These are phyloP conservation scores for Botia kubotai DNA, from an alignment of 2,797 vertebrate species.

Conservation along the genomic window DNA sequence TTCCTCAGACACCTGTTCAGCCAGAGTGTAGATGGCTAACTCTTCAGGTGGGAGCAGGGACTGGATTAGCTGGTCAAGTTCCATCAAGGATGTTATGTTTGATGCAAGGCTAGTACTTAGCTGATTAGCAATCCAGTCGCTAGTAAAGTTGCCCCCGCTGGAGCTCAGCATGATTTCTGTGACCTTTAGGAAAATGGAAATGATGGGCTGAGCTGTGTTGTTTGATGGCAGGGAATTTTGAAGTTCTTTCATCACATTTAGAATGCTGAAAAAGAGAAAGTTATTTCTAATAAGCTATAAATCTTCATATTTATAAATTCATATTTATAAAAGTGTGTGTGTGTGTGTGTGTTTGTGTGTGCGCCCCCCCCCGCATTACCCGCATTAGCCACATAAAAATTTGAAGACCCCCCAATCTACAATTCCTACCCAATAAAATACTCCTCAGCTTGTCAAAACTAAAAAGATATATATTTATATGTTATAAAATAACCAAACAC, in stretches of 20 bases:
- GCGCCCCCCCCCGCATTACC: too few species aligned
- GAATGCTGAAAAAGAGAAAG: conserved; percentile 64
- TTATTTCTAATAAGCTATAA: too few species aligned
- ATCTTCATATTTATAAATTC: too few species aligned
- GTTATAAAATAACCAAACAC: too few species aligned
- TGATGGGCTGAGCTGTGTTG: conserved; percentile 62
- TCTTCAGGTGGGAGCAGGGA: conserved; percentile 5
- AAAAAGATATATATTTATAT: too few species aligned
- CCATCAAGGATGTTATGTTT: not conserved
- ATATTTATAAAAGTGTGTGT: too few species aligned
- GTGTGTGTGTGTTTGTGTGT: too few species aligned
- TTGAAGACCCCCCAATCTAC: too few species aligned
- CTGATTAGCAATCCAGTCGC: not conserved
- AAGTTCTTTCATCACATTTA: conserved; percentile 68
- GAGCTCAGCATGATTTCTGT: conserved; percentile 65
- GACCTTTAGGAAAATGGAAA: conserved; percentile 66
- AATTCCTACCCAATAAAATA: too few species aligned
- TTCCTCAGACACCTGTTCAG: not conserved
- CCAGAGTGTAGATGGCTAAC: not conserved
- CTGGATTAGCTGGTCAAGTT: conserved; percentile 1
- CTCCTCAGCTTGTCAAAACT: too few species aligned
- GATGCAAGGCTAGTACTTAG: not conserved
- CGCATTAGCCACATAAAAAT: too few species aligned
- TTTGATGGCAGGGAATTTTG: conserved; percentile 64
- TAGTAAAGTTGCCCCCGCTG: conserved; percentile 68